Conservation (phyloP, 1,140 invertebrate species). For the Tetragonula clypearis region DNA sequence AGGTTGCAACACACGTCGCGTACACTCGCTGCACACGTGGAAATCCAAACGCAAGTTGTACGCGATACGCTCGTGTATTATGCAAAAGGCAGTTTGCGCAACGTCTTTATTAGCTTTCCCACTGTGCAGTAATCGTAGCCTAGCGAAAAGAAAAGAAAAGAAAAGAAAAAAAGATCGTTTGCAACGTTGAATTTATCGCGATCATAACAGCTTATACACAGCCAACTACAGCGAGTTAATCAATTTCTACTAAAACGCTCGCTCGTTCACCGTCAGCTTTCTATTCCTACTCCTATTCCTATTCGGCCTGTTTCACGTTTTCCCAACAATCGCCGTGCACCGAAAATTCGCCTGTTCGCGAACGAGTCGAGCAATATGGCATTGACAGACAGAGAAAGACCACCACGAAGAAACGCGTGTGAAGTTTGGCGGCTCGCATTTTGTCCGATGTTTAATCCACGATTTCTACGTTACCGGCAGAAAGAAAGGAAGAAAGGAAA, state of each 20-base stretch:
- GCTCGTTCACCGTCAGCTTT: slow-evolving; percentile 28
- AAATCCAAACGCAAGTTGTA: slow-evolving; percentile 45
- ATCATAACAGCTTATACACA: slow-evolving; percentile 40
- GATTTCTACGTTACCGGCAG: background rate
- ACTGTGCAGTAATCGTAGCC: slow-evolving; percentile 29
- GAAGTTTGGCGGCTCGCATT: too few species aligned
- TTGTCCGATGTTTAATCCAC: too few species aligned
- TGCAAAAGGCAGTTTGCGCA: slow-evolving; percentile 52
- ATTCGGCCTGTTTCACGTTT: slow-evolving; percentile 15
- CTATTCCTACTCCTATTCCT: slow-evolving; percentile 36
- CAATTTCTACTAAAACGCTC: slow-evolving; percentile 38
- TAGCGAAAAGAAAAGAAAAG: background rate
- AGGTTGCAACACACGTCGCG: slow-evolving; percentile 20
- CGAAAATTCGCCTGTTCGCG: too few species aligned
- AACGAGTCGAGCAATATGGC: too few species aligned
- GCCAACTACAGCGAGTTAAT: slow-evolving; percentile 36
- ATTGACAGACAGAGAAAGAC: too few species aligned
- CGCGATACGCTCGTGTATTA: slow-evolving; percentile 44
- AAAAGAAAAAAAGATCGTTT: slow-evolving; percentile 25
- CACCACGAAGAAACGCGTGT: too few species aligned
- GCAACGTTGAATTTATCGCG: slow-evolving; percentile 44
- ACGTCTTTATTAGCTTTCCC: slow-evolving; percentile 55
- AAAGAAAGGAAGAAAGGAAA: background rate
- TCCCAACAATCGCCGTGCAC: slow-evolving; percentile 6
- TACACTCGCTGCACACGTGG: slow-evolving; percentile 36